Conservation (phyloP, 2,888 invertebrate species). For the Latheticus oryzae region DNA sequence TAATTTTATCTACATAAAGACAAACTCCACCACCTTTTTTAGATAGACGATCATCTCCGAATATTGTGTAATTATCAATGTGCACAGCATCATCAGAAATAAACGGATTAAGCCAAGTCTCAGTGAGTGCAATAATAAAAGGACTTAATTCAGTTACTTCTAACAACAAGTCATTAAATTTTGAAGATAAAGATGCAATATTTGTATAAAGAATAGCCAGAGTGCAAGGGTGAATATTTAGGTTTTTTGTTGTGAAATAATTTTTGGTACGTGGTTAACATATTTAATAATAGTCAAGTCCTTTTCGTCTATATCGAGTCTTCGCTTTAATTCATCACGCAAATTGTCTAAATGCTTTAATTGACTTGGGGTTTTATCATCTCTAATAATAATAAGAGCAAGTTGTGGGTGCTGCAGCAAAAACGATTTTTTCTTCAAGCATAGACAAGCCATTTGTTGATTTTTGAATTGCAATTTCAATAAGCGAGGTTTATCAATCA, state of each 20-base stretch:
- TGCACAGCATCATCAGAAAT: constrained; percentile 1
- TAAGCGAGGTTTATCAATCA: constrained; percentile 4
- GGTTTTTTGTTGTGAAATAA: constrained; percentile 2
- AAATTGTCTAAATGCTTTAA: background rate
- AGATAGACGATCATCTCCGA: constrained; percentile 4
- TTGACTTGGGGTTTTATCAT: background rate
- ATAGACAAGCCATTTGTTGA: constrained; percentile 1
- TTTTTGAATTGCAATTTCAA: background rate
- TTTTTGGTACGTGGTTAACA: constrained; percentile 1
- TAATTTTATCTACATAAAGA: constrained; percentile 5
- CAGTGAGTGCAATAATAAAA: constrained; percentile 1
- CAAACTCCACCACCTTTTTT: constrained; percentile 4
- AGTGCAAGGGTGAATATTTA: constrained; percentile 4
- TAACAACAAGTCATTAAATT: constrained; percentile 9
- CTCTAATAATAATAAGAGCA: constrained; percentile 1
- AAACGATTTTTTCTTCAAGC: constrained; percentile 1
- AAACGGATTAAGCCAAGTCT: constrained; percentile 4
- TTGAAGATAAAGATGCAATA: constrained; percentile 12
- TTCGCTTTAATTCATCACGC: constrained; percentile 2
- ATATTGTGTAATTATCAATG: constrained; percentile 3
- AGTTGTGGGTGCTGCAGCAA: background rate
- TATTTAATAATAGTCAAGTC: constrained; percentile 1
- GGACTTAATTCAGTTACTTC: constrained; percentile 2
- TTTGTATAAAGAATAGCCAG: constrained; percentile 1
- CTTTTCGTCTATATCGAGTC: background rate